Evolutionary conservation across 2,888 invertebrate genomes (phyloP), one percentile per base, ranked within the genome.

Genomic region (Rhyacophila evoluta): DNA sequence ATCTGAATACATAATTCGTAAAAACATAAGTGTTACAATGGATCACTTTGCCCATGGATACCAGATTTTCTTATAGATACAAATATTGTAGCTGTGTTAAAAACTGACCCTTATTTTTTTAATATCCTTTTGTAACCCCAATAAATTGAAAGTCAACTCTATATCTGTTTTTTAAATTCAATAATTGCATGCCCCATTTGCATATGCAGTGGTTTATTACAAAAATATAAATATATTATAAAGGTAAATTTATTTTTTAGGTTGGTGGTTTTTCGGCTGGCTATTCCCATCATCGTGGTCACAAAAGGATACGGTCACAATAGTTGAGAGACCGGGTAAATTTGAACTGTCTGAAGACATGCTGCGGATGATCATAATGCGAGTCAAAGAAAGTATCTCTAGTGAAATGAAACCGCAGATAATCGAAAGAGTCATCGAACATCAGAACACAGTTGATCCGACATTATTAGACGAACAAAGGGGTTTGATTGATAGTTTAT

Each of bases 401-500:
- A 83, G n/a, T 81, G 83, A 80, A 80, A 83, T 29, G 79, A 83
- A 28, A 71, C 82, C 82, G 8, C 84, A 85, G 74, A 84, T 87
- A 28, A 67, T 80, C 71, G 75, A 87, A 1, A 85, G 84, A 68
- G 86, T 88, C 79, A 38, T 85, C 0, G 86, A 87, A 79, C 86
- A 89, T 39, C 83, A 85, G 0, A 87, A 86, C 68, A 81, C 19
- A 76, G 82, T 72, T 38, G 74, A 84, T 87, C 0, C 87, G 87
- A 82, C 85, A 88, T 12, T 84, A 89, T 80, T 88, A 86, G 1
- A 87, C 87, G 74, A 79, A 12, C 84, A 91, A 25, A 89, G 90
- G 83, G 85, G 85, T 75, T 87, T 91, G 86, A 90, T 92, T 8
- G 83, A 90, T 5, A 89, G 89, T 77, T 87, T 91, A 0, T 89